Percentiles rank a stretch among this genome's conserved stretches.
Evolutionary conservation across 2,888 invertebrate genomes (phyloP).

Genomic region (Drosophila hamatofila): DNA sequence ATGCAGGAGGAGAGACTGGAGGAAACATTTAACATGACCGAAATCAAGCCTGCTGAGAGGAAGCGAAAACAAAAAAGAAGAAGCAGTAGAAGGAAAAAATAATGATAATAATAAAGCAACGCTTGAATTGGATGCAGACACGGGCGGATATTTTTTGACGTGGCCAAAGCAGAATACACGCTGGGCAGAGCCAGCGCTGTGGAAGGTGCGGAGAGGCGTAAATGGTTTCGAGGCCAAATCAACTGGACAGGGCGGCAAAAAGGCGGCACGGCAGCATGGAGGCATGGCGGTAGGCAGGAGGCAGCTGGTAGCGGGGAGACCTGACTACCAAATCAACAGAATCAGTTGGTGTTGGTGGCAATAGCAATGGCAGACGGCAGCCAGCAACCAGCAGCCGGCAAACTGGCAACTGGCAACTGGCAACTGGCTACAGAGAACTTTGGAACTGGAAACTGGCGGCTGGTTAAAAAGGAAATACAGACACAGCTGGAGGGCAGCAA

Average conservation of each 20-base stretch:
- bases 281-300: constrained; percentile 2
- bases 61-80: not conserved
- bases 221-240: constrained; percentile 68
- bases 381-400: constrained; percentile 24
- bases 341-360: constrained; percentile 45
- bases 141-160: constrained; percentile 82
- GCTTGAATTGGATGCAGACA: constrained; percentile 74
- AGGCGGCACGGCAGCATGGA: constrained; percentile 9
- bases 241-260: constrained; percentile 50
- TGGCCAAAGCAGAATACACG: constrained; percentile 71
- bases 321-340: constrained; percentile 47
- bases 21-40: constrained; percentile 7
- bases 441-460: constrained; percentile 49
- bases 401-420: constrained; percentile 35
- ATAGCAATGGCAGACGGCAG: constrained; percentile 23
- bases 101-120: constrained; percentile 67
- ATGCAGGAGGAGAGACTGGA: constrained; percentile 1
- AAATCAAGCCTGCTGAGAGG: constrained; percentile 13
- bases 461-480: constrained; percentile 57
- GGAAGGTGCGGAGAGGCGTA: constrained; percentile 61
- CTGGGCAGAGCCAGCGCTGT: constrained; percentile 49
- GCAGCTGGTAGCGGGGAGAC: constrained; percentile 12
- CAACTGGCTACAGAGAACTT: constrained; percentile 30
- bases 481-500: constrained; percentile 72
- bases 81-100: constrained; percentile 7